Base-by-base conservation (phyloP, 2,888 invertebrate genomes). In the Hetaerina titia region DNA sequence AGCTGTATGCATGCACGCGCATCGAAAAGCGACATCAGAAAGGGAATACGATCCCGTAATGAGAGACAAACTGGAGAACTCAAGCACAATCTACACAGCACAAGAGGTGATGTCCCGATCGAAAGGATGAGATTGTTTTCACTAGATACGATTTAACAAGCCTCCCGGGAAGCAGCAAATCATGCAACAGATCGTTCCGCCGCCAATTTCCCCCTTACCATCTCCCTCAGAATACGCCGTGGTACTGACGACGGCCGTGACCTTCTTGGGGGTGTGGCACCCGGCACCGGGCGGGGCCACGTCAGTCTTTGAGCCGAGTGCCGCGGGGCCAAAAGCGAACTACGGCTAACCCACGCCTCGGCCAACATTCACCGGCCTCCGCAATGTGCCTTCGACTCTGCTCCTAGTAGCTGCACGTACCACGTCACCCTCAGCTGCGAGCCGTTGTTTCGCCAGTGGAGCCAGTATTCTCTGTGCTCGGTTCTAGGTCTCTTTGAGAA, bases 231-330 rank as follows among this genome's bases (percentile, higher is more conserved):
- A 9, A 81, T n/a, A 81, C 89, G 6, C 58, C 89, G 57, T 19
- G 57, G 89, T 22, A n/a, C 89, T n/a, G 56, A 19, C 89, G 89
- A 89, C 58, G 89, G n/a, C 89, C 89, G 58, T 89, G 89, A 57
- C 89, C 89, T 57, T 89, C 56, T 58, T 11, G 89, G 89, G 81
- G 89, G 89, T 56, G 89, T 89, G 89, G 89, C 89, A 56, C 88
- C 31, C 31, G 31, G 81, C 81, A 56, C 45, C 57, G 89, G 89
- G 89, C 89, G 89, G 89, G 56, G 89, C 89, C 56, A 58, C 89
- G 56, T 56, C 89, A 5, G 13, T 57, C 31, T 58, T 31, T 22
- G 69, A 19, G 69, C 25, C 88, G 56, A 88, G 88, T 19, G 88
- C 57, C n/a, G 89, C 57, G 58, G 89, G 58, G 22, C 89, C 89